Percentiles rank a stretch among this genome's conserved stretches.
Evolutionary conservation across 2,113 vertebrate genomes (phyloP).

Genomic region (Carettochelys insculpta): DNA sequence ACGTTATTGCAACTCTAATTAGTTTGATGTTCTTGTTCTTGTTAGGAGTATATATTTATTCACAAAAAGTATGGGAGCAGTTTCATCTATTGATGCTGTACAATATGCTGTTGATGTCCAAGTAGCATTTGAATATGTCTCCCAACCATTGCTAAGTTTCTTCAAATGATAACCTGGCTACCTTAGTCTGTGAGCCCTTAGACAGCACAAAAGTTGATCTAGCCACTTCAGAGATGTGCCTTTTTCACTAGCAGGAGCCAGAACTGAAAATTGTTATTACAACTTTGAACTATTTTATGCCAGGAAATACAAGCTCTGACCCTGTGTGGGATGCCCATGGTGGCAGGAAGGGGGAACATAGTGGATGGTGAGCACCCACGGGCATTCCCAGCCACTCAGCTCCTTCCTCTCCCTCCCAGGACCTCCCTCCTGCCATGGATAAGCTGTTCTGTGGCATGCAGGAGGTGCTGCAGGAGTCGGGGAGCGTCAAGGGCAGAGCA

Average conservation of each 20-base stretch:
- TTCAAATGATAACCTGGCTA: slow-evolving; percentile 65
- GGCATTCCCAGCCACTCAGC: no score
- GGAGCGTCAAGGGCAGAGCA: no score
- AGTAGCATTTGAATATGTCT: slow-evolving; percentile 67
- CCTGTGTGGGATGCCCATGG: no score
- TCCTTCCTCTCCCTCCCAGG: no score
- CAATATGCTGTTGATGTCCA: slow-evolving; percentile 70
- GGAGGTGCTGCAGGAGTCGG: no score
- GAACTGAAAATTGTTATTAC: slow-evolving; percentile 45
- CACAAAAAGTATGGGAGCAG: slow-evolving; percentile 65
- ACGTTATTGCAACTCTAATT: slow-evolving; percentile 66
- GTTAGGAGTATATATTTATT: slow-evolving; percentile 67
- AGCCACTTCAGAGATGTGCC: slow-evolving; percentile 49
- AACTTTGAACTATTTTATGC: slow-evolving; percentile 11
- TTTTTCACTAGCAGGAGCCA: slow-evolving; percentile 54
- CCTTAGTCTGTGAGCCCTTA: slow-evolving; percentile 43
- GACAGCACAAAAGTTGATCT: slow-evolving; percentile 62
- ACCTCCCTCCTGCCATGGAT: no score
- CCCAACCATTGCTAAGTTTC: slow-evolving; percentile 61
- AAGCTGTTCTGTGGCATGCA: no score
- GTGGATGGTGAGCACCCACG: no score
- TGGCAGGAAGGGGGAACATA: no score
- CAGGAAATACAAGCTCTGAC: not conserved
- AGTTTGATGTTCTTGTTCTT: slow-evolving; percentile 65
- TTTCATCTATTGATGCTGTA: slow-evolving; percentile 68